Percentiles rank a stretch among this genome's conserved stretches.
These are phyloP conservation scores for Helicoverpa armigera DNA, from an alignment of 1,140 invertebrate species.

Conservation along the genomic window DNA sequence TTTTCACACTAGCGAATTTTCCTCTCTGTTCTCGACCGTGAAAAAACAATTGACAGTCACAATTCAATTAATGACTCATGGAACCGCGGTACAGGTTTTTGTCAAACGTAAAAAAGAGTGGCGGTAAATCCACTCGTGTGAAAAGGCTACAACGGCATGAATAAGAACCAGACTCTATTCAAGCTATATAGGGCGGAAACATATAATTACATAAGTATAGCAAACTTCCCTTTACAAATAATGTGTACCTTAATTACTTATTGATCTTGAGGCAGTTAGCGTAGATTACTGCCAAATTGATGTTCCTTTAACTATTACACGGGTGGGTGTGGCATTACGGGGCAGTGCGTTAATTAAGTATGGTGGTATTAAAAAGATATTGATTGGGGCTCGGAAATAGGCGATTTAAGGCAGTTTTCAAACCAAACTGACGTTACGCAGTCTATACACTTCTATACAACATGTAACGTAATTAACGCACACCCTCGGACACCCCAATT, in stretches of 20 bases:
- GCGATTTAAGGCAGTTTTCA: neutral
- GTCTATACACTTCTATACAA: too few species aligned
- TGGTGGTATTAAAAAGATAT: conserved; percentile 22
- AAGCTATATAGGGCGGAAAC: neutral
- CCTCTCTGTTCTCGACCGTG: too few species aligned
- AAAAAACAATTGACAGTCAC: too few species aligned
- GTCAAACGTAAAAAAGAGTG: too few species aligned
- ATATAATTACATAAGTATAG: neutral
- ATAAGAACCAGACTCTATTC: neutral
- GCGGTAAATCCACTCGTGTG: too few species aligned
- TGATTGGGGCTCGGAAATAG: conserved; percentile 8
- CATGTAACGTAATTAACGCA: too few species aligned
- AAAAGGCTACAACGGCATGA: neutral
- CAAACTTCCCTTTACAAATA: neutral
- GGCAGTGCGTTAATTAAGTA: conserved; percentile 48
- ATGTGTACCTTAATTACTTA: conserved; percentile 34
- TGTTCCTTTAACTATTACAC: conserved; percentile 46
- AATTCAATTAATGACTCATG: too few species aligned
- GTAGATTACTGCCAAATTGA: conserved; percentile 42
- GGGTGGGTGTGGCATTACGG: conserved; percentile 36
- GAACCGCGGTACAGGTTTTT: too few species aligned
- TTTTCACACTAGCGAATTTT: too few species aligned
- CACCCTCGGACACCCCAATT: too few species aligned
- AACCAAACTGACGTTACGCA: too few species aligned
- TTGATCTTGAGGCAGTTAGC: conserved; percentile 38